Conservation (phyloP, 53 echinoderm and acorn worm species). For the Paracentrotus lividus region DNA sequence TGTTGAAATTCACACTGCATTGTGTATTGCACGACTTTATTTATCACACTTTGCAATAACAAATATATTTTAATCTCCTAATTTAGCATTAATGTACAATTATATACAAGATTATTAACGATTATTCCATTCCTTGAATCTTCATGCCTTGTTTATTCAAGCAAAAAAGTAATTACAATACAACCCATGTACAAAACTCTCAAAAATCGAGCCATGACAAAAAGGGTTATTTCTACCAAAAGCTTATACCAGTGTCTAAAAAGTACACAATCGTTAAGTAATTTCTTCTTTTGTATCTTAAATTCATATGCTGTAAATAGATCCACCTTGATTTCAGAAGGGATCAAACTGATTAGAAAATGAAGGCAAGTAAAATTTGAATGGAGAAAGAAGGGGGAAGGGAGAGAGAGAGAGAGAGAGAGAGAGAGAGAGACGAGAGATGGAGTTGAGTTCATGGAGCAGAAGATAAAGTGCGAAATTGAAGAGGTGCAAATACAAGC, state of each 20-base stretch:
- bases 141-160: not conserved
- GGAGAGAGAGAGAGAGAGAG: not conserved
- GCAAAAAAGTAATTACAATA: not conserved
- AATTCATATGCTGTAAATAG: too few relatives aligned
- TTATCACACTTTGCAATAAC: not conserved
- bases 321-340: too few relatives aligned
- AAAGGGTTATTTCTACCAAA: too few relatives aligned
- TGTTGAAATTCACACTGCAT: not conserved
- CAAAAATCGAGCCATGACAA: too few relatives aligned
- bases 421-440: not conserved
- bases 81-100: not conserved
- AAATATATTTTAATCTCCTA: not conserved
- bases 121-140: not conserved
- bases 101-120: not conserved
- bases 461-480: too few relatives aligned
- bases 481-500: too few relatives aligned
- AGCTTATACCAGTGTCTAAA: too few relatives aligned
- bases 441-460: too few relatives aligned
- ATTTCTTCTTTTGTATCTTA: too few relatives aligned
- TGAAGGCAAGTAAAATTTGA: not conserved
- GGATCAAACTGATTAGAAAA: not conserved
- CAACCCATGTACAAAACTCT: not conserved
- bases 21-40: slow-evolving; percentile 25
- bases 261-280: too few relatives aligned
- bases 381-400: not conserved